Evolutionary conservation across 2,113 vertebrate species (phyloP).

Genomic region (Boulengeromyrus knoepffleri): DNA sequence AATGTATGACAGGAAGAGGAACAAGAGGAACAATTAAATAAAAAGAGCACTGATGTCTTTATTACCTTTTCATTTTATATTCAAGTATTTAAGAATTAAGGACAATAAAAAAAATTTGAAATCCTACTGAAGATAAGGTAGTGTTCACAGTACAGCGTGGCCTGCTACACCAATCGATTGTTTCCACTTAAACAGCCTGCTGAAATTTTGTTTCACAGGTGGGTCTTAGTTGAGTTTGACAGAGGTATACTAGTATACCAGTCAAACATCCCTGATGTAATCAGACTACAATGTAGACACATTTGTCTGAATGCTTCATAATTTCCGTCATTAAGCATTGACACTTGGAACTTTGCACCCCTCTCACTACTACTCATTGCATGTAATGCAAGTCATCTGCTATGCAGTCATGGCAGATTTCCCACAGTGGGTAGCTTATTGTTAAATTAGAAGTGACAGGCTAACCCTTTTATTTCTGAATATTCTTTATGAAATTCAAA

Average conservation of each 20-base stretch:
- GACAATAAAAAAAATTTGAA: neutral
- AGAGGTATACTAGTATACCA: neutral
- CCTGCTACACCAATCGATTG: neutral
- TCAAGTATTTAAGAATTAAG: slow-evolving; percentile 9
- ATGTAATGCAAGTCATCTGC: neutral
- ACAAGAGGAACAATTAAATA: neutral
- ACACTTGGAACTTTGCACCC: neutral
- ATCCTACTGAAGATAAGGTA: neutral
- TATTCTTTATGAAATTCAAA: neutral
- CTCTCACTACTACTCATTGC: neutral
- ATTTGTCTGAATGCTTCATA: neutral
- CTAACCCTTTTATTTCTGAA: neutral
- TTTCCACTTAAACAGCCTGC: neutral
- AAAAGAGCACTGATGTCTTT: slow-evolving; percentile 8
- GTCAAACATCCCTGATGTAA: neutral
- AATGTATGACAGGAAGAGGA: neutral
- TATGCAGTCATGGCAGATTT: neutral
- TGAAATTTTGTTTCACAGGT: neutral
- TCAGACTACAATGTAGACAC: neutral
- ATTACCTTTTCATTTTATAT: slow-evolving; percentile 18
- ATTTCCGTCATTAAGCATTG: neutral
- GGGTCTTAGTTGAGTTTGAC: neutral
- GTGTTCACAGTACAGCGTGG: neutral
- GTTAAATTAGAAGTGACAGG: neutral
- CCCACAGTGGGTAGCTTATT: neutral